A percentile compares a stretch with the other conserved stretches of the same genome.
Conservation (phyloP, 2,113 vertebrate genomes). For the Hippopotamus amphibius region DNA sequence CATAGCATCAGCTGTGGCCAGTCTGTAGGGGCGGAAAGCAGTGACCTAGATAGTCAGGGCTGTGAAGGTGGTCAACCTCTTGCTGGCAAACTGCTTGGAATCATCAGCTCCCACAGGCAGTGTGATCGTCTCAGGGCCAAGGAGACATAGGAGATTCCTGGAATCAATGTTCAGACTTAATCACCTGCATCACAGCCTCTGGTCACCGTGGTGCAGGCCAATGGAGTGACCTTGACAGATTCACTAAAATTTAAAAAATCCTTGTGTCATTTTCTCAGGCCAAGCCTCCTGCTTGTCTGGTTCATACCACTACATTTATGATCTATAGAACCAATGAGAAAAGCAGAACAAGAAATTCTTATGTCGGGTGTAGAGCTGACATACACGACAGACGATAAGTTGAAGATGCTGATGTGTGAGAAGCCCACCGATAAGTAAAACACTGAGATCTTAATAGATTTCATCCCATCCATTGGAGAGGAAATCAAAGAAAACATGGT, state of each 20-base stretch:
- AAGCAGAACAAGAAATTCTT: conserved; percentile 17
- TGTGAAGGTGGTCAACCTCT: background rate
- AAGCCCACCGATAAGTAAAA: background rate
- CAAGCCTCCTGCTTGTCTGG: background rate
- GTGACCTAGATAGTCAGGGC: background rate
- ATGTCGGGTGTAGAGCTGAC: background rate
- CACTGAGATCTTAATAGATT: background rate
- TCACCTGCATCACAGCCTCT: background rate
- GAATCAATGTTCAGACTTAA: background rate
- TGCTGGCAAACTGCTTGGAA: background rate
- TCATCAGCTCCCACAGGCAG: background rate
- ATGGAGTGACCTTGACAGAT: background rate
- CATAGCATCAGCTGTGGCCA: background rate
- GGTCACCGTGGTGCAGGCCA: background rate
- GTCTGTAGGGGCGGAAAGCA: background rate
- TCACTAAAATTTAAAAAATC: background rate
- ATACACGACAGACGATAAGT: background rate
- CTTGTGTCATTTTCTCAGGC: background rate
- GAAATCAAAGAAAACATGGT: conserved; percentile 6
- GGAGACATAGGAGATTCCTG: background rate
- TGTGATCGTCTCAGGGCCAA: background rate
- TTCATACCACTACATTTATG: background rate
- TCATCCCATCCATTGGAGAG: background rate
- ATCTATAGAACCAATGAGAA: background rate
- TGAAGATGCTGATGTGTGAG: background rate